Conservation (phyloP, 1,140 invertebrate genomes). For the Andrena cerasifolii region DNA sequence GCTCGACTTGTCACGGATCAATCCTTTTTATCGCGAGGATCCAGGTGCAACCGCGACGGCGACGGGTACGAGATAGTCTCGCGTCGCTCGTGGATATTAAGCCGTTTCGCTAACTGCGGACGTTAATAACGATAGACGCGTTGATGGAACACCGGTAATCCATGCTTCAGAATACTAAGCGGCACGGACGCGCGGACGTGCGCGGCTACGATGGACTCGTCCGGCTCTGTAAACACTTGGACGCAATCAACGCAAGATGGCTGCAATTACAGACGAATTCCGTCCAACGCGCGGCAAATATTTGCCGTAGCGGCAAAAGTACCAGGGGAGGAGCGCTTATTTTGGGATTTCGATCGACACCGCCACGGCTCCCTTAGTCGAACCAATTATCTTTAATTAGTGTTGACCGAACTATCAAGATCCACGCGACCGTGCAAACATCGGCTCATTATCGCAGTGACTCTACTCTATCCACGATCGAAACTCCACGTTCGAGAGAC, state of each 20-base stretch:
- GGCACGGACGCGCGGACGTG: neutral
- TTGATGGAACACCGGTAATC: slow-evolving; percentile 39
- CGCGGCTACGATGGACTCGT: slow-evolving; percentile 14
- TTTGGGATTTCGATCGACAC: slow-evolving; percentile 20
- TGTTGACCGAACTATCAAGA: neutral
- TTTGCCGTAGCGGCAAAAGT: slow-evolving; percentile 4
- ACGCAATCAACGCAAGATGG: slow-evolving; percentile 41
- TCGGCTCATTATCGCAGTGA: slow-evolving; percentile 5
- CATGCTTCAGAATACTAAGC: slow-evolving; percentile 47
- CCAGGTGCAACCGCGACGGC: neutral
- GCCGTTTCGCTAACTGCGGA: slow-evolving; percentile 41
- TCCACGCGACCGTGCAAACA: neutral
- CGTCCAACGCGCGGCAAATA: slow-evolving; percentile 18
- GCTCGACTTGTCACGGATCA: no score
- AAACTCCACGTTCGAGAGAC: no score
- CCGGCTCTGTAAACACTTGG: slow-evolving; percentile 30
- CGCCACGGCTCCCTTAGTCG: neutral
- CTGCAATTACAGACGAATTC: slow-evolving; percentile 28
- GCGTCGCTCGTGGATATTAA: slow-evolving; percentile 22
- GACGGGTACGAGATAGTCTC: slow-evolving; percentile 24
- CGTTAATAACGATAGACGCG: slow-evolving; percentile 51
- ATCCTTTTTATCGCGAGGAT: no score
- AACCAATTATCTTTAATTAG: slow-evolving; percentile 16
- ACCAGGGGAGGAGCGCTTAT: neutral
- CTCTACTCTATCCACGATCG: neutral